Evolutionary conservation across 2,113 vertebrate genomes (phyloP), one percentile per base, ranked within the genome.

Genomic region (Micromys minutus): DNA sequence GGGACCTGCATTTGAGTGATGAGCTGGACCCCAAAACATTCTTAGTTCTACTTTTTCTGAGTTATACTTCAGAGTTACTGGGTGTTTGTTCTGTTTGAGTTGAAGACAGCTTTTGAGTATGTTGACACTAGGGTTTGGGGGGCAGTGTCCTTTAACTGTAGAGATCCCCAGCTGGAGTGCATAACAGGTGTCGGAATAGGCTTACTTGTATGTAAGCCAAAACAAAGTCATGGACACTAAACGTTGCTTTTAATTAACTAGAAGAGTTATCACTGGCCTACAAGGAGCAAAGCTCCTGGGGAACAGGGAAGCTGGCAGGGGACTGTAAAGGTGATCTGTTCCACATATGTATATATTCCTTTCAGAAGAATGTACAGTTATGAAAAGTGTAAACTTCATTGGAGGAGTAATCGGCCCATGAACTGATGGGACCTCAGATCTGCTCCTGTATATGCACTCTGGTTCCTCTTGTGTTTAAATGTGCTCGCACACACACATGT

Each of bases 81-180:
- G 61, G 3, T 87, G 47, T 84, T 72, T 93, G 15, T 72, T 90
- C 52, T 91, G 0, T 90, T 94, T 87, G 4, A 76, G 39, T 85
- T n/a, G 39, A 34, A 77, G 81, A 29, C 29, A 83, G 89, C 67
- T 95, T 94, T 91, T 71, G 85, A 36, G 17, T 85, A 7, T 94
- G 36, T 87, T 94, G 24, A 91, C 45, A n/a, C 8, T 47, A 74
- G 57, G 17, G 75, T 81, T 61, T 65, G 29, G 26, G 1, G 15
- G 69, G 7, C 87, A 69, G 34, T 81, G 16, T 22, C 74, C 39
- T 90, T 92, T 74, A 81, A 47, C 91, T 86, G 24, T 69, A 39
- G 77, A 39, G 57, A 92, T 50, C 57, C 47, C 29, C 24, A 87
- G 57, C 3, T 92, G 36, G 7, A 71, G 50, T 81, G 13, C 39